These are phyloP conservation scores for Solea senegalensis DNA, from an alignment of 2,113 vertebrate genomes.

Conservation along the genomic window DNA sequence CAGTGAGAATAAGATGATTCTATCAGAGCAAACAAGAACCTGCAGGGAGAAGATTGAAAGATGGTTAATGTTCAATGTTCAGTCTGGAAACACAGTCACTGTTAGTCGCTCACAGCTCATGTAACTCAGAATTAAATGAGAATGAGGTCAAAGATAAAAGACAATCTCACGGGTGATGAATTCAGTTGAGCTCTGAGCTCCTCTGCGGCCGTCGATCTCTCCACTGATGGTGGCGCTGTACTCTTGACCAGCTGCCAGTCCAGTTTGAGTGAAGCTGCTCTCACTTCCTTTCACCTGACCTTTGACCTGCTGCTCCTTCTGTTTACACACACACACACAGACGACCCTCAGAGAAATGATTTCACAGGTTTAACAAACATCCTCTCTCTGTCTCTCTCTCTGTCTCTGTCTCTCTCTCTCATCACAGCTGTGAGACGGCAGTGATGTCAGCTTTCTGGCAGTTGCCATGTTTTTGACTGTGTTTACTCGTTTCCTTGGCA, in stretches of 20 bases:
- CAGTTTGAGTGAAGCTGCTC: conserved; percentile 74
- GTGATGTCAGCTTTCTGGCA: conserved; percentile 78
- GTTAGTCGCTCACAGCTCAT: too few species aligned
- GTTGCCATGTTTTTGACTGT: conserved; percentile 75
- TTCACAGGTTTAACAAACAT: too few species aligned
- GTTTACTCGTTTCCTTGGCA: conserved; percentile 72
- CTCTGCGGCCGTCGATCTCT: conserved; percentile 62
- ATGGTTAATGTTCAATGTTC: conserved; percentile 26
- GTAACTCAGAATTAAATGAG: too few species aligned
- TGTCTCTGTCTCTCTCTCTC: conserved; percentile 9
- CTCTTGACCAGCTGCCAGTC: conserved; percentile 79
- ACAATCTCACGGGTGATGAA: conserved; percentile 78
- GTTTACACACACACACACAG: not conserved
- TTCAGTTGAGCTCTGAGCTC: conserved; percentile 54
- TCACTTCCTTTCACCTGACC: conserved; percentile 62
- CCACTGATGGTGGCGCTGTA: conserved; percentile 77
- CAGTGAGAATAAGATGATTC: not conserved
- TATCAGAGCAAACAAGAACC: conserved; percentile 25
- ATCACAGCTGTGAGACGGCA: conserved; percentile 66
- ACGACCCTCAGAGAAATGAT: not conserved
- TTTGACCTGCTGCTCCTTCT: conserved; percentile 73
- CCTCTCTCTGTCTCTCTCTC: conserved; percentile 1
- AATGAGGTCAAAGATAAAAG: not conserved
- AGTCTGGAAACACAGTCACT: too few species aligned
- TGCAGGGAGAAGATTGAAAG: conserved; percentile 39